Percentiles rank a stretch among this genome's conserved stretches.
phyloP scores from a whole-genome alignment of 1,140 invertebrate genomes.

The Drosophila micromelanica region DNA sequence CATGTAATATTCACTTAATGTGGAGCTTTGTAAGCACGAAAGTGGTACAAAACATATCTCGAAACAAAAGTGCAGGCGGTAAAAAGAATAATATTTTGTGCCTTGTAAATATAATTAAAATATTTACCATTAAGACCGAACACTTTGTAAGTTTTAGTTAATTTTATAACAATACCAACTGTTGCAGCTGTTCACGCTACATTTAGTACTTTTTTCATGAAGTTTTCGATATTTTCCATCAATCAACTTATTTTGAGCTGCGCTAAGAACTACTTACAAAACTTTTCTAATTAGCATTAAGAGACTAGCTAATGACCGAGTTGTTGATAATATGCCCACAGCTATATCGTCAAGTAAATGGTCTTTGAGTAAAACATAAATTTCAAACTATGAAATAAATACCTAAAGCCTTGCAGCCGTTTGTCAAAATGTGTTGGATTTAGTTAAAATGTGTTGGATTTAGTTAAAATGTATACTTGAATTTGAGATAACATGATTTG shows the following conservation, averaged over 20 bases:
- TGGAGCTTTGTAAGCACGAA: conserved; percentile 2
- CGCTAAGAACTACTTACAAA: conserved; percentile 17
- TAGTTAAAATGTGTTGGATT: conserved; percentile 38
- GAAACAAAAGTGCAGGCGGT: background rate
- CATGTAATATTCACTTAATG: conserved; percentile 2
- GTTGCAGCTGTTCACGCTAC: conserved; percentile 19
- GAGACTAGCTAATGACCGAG: background rate
- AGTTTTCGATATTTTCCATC: conserved; percentile 27
- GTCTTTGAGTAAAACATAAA: conserved; percentile 3
- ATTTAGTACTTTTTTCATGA: conserved; percentile 1
- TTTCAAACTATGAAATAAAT: conserved; percentile 12
- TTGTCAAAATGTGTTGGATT: no score
- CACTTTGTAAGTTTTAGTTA: background rate
- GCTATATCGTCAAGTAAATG: background rate
- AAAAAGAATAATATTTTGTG: background rate
- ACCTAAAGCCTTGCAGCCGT: conserved; percentile 13
- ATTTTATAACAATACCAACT: conserved; percentile 8
- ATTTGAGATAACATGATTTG: conserved; percentile 2
- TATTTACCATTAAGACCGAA: background rate
- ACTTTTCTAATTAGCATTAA: conserved; percentile 45
- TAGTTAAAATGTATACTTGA: conserved; percentile 38
- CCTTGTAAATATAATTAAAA: background rate
- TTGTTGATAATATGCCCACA: conserved; percentile 14
- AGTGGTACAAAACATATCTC: background rate
- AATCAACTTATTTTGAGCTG: conserved; percentile 23